phyloP scores from a whole-genome alignment of 2,113 vertebrate species.

The Phainopepla nitens region DNA sequence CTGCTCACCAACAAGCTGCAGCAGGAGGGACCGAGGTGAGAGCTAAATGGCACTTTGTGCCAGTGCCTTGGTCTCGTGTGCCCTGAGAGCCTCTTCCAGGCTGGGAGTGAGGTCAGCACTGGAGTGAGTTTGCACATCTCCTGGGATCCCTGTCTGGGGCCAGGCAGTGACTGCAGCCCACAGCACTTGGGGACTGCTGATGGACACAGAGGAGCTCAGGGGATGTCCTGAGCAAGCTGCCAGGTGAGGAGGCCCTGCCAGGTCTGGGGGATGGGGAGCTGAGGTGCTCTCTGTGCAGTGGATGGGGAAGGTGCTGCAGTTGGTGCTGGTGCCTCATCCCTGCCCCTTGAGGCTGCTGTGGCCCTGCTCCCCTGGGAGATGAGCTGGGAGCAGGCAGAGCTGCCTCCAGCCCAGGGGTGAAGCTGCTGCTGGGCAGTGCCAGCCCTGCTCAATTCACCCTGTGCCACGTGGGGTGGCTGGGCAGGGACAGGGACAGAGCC shows the following conservation, averaged over 20 bases:
- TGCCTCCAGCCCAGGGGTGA: rapidly evolving
- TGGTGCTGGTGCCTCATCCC: neutral
- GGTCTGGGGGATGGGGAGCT: neutral
- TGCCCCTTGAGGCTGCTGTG: rapidly evolving
- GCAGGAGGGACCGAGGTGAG: neutral
- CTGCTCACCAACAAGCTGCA: neutral
- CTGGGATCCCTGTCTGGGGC: neutral
- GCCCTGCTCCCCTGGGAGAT: neutral
- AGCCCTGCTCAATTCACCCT: rapidly evolving
- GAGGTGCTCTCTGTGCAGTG: rapidly evolving
- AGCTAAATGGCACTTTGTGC: neutral
- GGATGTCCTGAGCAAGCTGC: neutral
- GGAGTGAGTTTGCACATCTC: neutral
- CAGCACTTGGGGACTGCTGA: rapidly evolving
- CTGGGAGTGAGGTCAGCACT: neutral
- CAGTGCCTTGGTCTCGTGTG: neutral
- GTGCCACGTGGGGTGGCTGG: rapidly evolving
- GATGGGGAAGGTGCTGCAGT: neutral
- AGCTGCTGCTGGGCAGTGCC: neutral
- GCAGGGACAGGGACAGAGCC: neutral
- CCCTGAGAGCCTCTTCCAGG: neutral
- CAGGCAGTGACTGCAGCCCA: neutral
- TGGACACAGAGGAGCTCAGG: neutral
- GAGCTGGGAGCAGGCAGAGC: neutral
- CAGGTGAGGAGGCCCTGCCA: neutral